Conservation (phyloP, 2,113 vertebrate species). For the Ornithorhynchus anatinus region DNA sequence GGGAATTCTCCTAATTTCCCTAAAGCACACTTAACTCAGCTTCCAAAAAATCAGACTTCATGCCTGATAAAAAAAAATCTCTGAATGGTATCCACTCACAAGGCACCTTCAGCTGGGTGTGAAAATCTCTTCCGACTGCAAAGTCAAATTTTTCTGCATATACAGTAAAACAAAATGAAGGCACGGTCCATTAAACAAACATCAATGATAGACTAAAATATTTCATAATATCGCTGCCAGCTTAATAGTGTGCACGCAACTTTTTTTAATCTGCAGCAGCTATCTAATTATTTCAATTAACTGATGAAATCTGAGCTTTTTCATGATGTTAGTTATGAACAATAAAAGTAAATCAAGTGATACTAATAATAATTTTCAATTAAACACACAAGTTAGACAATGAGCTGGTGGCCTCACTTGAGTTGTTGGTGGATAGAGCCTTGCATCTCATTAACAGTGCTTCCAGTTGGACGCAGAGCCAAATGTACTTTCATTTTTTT, state of each 20-base stretch:
- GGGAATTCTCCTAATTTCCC: constrained; percentile 9
- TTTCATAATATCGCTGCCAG: constrained; percentile 16
- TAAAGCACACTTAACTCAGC: constrained; percentile 7
- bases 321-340: constrained; percentile 17
- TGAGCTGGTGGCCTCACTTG: background rate
- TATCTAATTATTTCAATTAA: constrained; percentile 41
- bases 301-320: constrained; percentile 9
- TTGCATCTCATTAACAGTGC: background rate
- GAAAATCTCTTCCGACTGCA: background rate
- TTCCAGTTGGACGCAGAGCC: background rate
- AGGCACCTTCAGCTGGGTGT: background rate
- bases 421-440: background rate
- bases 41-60: constrained; percentile 13
- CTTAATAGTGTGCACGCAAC: constrained; percentile 23
- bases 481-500: background rate
- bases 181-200: constrained; percentile 39
- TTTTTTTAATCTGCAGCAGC: background rate
- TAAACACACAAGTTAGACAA: constrained; percentile 23
- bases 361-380: constrained; percentile 46
- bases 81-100: background rate
- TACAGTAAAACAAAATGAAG: constrained; percentile 35
- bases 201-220: background rate
- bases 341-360: constrained; percentile 52
- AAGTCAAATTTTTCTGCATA: constrained; percentile 17
- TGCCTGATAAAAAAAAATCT: background rate